Base-by-base conservation (phyloP, 1,140 invertebrate species). In the Ctenoplectra terminalis region DNA sequence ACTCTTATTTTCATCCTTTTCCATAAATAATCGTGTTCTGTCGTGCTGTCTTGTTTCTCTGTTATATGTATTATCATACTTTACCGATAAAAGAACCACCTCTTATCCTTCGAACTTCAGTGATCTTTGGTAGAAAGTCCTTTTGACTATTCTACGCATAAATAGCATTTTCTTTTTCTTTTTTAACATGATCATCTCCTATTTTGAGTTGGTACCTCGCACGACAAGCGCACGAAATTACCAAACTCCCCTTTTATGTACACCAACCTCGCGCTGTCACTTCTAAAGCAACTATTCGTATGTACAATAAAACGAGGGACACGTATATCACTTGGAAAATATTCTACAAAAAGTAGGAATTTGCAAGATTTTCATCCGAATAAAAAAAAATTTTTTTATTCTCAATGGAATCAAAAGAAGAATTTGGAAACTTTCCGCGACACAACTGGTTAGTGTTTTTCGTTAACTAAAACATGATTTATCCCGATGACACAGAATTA, bases 51-150 rank as follows among this genome's bases (percentile, higher is more conserved):
- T 87, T 88, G 84, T 87, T 31, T 85, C 37, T 83, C 40, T 54
- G 76, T 71, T 60, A 71, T 81, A 63, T 54, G 48, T 69, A 85
- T 70, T 75, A 84, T 74, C 82, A 75, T 86, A 40, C 76, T 82
- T 72, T 73, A 64, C 67, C 54, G 78, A 88, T 81, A 88, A 89
- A 90, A 89, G 80, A 85, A 88, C 78, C 81, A 58, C 67, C 37
- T 17, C 15, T 50, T 60, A 52, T 31, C 6, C 46, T 67, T 81
- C 60, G 64, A 77, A 85, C 64, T 70, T 26, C 74, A 64, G 69
- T 84, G 79, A 87, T 85, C 86, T 85, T 83, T 87, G 77, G 81
- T 90, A 90, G 88, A 90, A 90, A 71, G 85, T 90, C 88, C 43
- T 79, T 82, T 46, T 60, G 87, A 90, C 87, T 88, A 85, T 85